Conservation (phyloP, 2,888 invertebrate genomes). For the Noctua janthe region DNA sequence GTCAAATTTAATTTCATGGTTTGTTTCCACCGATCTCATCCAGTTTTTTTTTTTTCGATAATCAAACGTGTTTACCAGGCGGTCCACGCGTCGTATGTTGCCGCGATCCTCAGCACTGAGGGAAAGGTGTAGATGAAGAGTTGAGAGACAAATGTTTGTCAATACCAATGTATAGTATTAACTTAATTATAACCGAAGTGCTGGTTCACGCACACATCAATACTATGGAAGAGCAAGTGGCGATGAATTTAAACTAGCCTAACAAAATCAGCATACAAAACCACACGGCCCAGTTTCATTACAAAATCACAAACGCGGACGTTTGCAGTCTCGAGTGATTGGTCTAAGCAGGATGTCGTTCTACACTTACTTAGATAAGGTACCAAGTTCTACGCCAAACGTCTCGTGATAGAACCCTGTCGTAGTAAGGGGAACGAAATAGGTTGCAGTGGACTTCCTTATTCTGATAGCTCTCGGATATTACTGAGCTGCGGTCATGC, state of each 20-base stretch:
- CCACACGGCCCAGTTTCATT: slow-evolving; percentile 55
- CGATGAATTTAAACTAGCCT: slow-evolving; percentile 24
- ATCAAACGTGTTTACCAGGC: not conserved
- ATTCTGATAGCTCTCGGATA: slow-evolving; percentile 64
- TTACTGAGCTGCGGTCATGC: slow-evolving; percentile 55
- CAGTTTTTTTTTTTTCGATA: not conserved
- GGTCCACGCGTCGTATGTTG: not conserved
- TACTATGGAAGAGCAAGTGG: slow-evolving; percentile 1
- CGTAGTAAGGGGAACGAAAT: slow-evolving; percentile 60
- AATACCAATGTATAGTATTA: not conserved
- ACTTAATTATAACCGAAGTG: not conserved
- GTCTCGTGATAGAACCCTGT: slow-evolving; percentile 63
- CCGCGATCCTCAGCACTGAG: not conserved
- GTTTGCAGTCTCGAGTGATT: slow-evolving; percentile 58
- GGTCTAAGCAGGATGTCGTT: slow-evolving; percentile 79
- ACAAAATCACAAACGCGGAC: slow-evolving; percentile 58
- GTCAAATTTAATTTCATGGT: not conserved
- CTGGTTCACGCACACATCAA: not conserved
- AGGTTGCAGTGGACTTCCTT: slow-evolving; percentile 66
- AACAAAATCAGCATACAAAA: slow-evolving; percentile 48
- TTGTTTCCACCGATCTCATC: not conserved
- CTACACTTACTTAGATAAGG: slow-evolving; percentile 62
- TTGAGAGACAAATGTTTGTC: not conserved
- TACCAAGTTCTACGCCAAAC: slow-evolving; percentile 54
- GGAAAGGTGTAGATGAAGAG: not conserved